Percentiles rank a stretch among this genome's conserved stretches.
Conservation (phyloP, 2,113 vertebrate species). For the Eublepharis macularius region DNA sequence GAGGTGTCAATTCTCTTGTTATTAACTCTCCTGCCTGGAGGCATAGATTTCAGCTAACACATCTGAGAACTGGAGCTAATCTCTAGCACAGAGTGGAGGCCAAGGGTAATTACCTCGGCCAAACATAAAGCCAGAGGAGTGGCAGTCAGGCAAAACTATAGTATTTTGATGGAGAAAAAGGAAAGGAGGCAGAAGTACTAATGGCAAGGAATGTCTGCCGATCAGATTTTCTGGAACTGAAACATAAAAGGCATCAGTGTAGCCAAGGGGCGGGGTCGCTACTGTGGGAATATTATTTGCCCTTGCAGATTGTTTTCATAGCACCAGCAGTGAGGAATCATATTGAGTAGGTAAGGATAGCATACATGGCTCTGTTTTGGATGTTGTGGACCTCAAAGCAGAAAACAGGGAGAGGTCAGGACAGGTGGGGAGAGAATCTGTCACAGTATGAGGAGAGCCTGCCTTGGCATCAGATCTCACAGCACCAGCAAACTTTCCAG, state of each 20-base stretch:
- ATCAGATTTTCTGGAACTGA: not conserved
- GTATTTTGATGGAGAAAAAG: not conserved
- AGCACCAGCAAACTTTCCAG: not conserved
- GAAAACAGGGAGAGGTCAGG: not conserved
- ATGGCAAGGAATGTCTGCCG: not conserved
- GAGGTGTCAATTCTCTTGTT: slow-evolving; percentile 65
- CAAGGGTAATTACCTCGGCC: slow-evolving; percentile 57
- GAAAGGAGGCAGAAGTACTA: not conserved
- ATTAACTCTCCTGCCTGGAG: slow-evolving; percentile 54
- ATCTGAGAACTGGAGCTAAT: slow-evolving; percentile 49
- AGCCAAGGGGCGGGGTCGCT: not conserved
- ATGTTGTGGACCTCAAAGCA: slow-evolving; percentile 1
- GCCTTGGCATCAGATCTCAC: not conserved
- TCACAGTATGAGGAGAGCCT: not conserved
- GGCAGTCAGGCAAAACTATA: slow-evolving; percentile 3
- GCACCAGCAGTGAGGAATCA: not conserved
- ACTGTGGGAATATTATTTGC: not conserved
- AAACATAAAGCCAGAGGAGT: slow-evolving; percentile 48
- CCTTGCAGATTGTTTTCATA: not conserved
- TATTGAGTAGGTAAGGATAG: not conserved
- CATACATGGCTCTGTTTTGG: not conserved
- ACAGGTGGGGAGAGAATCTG: not conserved
- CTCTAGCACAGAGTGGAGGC: slow-evolving; percentile 61
- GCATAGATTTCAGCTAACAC: slow-evolving; percentile 38
- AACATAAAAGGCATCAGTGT: not conserved